Evolutionary conservation across 92 coral and sea anemone species (phyloP).

Genomic region (Phymanthus crucifer): DNA sequence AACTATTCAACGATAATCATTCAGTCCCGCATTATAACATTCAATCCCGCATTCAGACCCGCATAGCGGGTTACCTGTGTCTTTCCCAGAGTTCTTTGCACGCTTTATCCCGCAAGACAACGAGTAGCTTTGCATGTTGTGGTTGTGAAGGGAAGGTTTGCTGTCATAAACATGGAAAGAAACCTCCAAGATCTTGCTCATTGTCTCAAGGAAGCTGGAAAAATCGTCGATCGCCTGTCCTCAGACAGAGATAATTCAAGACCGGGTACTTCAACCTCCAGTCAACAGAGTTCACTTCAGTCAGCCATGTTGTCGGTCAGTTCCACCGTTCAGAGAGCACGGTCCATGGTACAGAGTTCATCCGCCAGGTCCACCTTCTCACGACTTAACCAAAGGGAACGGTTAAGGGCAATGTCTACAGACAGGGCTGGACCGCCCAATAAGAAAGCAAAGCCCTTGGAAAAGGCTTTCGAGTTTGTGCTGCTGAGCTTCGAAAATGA

Average conservation of each 20-base stretch:
- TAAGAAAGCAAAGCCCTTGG: constrained; percentile 24
- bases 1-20: too few species aligned
- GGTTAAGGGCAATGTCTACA: constrained; percentile 4
- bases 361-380: neutral
- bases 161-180: neutral
- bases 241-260: neutral
- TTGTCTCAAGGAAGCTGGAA: neutral
- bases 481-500: constrained; percentile 16
- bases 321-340: neutral
- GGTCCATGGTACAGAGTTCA: neutral
- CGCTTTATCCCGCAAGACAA: neutral
- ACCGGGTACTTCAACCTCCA: neutral
- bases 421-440: constrained; percentile 5
- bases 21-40: neutral
- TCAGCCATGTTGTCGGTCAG: too few species aligned
- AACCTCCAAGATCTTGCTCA: neutral
- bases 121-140: neutral
- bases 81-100: neutral
- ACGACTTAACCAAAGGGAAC: neutral
- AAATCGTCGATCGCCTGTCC: neutral
- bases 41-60: constrained; percentile 2
- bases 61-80: constrained; percentile 1
- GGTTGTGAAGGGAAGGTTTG: neutral
- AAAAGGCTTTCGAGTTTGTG: constrained; percentile 25
- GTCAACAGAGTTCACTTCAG: neutral